A percentile compares a stretch with the other conserved stretches of the same genome.
These are phyloP conservation scores for Hippocampus comes DNA, from an alignment of 2,113 vertebrate species.

Conservation along the genomic window DNA sequence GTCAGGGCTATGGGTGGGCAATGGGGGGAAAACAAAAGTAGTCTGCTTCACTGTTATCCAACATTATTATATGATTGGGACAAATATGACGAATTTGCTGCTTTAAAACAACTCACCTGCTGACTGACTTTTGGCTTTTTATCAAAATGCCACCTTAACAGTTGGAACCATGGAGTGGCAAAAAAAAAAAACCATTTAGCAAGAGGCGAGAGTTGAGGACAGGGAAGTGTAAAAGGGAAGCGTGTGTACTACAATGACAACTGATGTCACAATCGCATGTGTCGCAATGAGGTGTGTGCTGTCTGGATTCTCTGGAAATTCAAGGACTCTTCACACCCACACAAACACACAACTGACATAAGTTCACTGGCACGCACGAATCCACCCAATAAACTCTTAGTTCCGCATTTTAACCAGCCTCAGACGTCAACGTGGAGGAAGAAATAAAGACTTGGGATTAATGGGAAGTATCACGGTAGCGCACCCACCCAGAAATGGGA, in stretches of 20 bases:
- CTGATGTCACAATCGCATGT: constrained; percentile 67
- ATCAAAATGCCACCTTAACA: constrained; percentile 12
- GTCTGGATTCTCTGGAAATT: constrained; percentile 70
- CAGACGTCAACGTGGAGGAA: constrained; percentile 37
- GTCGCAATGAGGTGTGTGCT: constrained; percentile 72
- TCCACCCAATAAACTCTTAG: constrained; percentile 4
- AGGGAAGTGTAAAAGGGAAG: constrained; percentile 65
- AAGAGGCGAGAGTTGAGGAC: constrained; percentile 57
- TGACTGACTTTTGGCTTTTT: not conserved
- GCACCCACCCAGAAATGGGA: constrained; percentile 47
- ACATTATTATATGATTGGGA: constrained; percentile 19
- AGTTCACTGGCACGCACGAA: constrained; percentile 38
- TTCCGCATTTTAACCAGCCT: constrained; percentile 37
- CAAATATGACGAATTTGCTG: constrained; percentile 36
- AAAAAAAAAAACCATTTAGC: constrained; percentile 44
- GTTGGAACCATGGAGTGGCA: constrained; percentile 48
- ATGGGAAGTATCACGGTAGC: constrained; percentile 12
- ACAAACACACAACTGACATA: constrained; percentile 29
- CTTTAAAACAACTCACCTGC: constrained; percentile 14
- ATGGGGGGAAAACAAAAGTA: constrained; percentile 55
- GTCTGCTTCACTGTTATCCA: constrained; percentile 49
- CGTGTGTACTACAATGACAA: constrained; percentile 48
- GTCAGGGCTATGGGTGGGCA: not conserved
- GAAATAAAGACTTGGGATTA: constrained; percentile 61
- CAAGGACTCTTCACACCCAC: constrained; percentile 30